Evolutionary conservation across 2,797 vertebrate species (phyloP), one percentile per base, ranked within the genome.

Genomic region (Sebastes matsubarae): DNA sequence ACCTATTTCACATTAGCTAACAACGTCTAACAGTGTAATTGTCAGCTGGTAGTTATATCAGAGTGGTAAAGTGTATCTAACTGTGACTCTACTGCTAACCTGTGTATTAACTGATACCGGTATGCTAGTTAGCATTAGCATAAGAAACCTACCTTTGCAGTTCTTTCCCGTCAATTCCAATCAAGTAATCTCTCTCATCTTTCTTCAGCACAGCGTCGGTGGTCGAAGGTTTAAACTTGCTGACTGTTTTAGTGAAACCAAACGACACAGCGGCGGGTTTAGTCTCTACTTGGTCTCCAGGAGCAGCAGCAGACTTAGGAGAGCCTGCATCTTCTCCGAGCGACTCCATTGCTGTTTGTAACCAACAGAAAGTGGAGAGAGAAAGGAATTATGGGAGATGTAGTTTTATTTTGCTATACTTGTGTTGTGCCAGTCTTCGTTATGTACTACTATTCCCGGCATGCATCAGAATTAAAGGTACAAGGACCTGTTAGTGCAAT

Each of bases 161-260:
- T 79, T 96, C 92, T 34, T 94, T 93, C 38, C 81, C 77, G 32
- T 95, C 93, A 18, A 96, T 93, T 78, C 92, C 95, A 3, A 91
- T 95, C 77, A 97, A 74, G 71, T 89, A 96, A 88, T 97, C 96
- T 85, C 38, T 91, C 0, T 95, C 94, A 0, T 94, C 93, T 13
- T 73, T 79, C 66, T 81, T 91, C 0, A 12, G 34, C 7, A 12
- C 50, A 8, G 59, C 54, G 4, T 92, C 90, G 0, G 38, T 77
- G 2, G 58, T 54, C 1, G 83, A 14, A 0, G 72, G 29, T 87
- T 95, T 96, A 6, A 90, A 89, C 81, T 94, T 96, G 27, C 2
- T 94, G 1, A 96, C 60, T 10, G 93, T 96, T 93, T 96, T 96
- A 42, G 90, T 95, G 42, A 97, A 96, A 54, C 95, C 94, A 85